phyloP scores from a whole-genome alignment of 2,113 vertebrate species.

The Xerus inauris region DNA sequence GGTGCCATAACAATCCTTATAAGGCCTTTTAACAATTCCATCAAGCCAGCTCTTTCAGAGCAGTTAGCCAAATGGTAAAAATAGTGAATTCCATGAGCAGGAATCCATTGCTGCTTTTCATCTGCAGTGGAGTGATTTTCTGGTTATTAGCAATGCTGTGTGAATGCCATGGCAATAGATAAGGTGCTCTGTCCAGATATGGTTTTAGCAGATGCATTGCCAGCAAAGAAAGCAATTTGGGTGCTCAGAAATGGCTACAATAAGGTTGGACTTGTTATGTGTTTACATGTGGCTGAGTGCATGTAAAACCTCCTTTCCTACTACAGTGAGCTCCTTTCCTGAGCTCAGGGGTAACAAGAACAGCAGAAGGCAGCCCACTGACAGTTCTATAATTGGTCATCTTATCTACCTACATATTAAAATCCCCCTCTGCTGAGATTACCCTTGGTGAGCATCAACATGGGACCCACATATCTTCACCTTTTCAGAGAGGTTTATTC shows the following conservation, averaged over 20 bases:
- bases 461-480: not conserved
- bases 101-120: not conserved
- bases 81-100: not conserved
- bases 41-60: not conserved
- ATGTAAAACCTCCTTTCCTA: not conserved
- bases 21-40: not conserved
- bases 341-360: not conserved
- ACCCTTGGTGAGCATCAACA: not conserved
- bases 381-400: not conserved
- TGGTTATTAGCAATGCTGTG: not conserved
- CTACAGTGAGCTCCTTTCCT: not conserved
- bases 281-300: not conserved
- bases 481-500: not conserved
- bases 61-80: not conserved
- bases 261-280: not conserved
- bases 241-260: not conserved
- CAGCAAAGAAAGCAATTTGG: not conserved
- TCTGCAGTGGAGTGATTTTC: not conserved
- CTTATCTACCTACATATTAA: not conserved
- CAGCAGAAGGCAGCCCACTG: not conserved
- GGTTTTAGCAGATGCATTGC: not conserved
- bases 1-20: not conserved
- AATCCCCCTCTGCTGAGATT: not conserved
- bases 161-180: not conserved
- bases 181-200: not conserved